Base-by-base conservation (phyloP, 2,797 vertebrate genomes). In the Rousettus madagascariensis region DNA sequence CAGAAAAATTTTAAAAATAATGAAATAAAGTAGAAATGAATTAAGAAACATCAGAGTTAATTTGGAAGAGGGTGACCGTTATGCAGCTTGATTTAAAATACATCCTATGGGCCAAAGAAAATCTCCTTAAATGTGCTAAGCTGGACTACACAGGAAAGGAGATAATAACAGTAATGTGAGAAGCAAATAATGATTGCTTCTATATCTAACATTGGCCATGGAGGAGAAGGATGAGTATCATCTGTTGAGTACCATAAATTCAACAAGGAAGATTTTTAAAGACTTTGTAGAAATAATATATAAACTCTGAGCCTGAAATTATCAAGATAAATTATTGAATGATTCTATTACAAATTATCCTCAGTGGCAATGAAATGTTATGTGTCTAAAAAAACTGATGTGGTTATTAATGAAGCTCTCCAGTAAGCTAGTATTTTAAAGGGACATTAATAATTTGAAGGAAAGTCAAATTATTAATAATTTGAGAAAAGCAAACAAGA, bases 261-360 rank as follows among this genome's bases (percentile, higher is more conserved):
- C 41, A 77, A 49, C 57, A 83, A 24, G n/a, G 36, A 86, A 63
- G 22, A 9, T 8, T 36, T 87, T 68, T 43, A 79, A 90, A 93
- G 36, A 63, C 46, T 20, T 61, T 51, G 7, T 38, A 71, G n/a
- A 75, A 87, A 41, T 65, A 1, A 63, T 49, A 6, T 30, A 57
- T 19, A 33, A 83, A 46, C 5, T 80, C 20, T 63, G 26, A 11
- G 5, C 9, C 77, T 61, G 1, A 36, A 66, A 59, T 74, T 82
- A 66, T 89, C 10, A 75, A 75, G n/a, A 90, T 61, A 86, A 80
- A 82, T 69, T 36, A 74, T 86, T 30, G 68, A 68, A 75, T 79
- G 6, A 83, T 55, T 65, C 12, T 43, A n/a, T 46, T 33, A 43
- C 16, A 83, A 69, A 57, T 65, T 71, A 43, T 65, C 9, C 17